Conservation (phyloP, 2,797 vertebrate genomes). For the Schizopygopsis malacanthus region DNA sequence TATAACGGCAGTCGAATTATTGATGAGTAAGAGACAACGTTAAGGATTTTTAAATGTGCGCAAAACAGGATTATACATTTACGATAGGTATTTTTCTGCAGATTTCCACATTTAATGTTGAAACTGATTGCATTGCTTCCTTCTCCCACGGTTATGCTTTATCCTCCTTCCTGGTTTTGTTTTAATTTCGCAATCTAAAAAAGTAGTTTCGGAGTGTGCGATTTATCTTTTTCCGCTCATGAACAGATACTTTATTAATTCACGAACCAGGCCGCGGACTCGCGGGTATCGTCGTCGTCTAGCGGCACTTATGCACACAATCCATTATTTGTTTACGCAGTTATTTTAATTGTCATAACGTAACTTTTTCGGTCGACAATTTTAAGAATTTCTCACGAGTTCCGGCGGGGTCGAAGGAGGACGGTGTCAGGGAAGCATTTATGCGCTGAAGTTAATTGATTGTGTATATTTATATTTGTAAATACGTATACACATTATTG, state of each 20-base stretch:
- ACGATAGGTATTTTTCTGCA: constrained; percentile 43
- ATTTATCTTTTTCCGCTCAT: not conserved
- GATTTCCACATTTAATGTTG: constrained; percentile 41
- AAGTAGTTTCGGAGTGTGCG: not conserved
- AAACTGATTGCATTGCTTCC: constrained; percentile 48
- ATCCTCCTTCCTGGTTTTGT: not conserved
- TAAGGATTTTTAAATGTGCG: constrained; percentile 54
- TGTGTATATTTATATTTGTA: constrained; percentile 77
- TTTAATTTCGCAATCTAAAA: constrained; percentile 22
- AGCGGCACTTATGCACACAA: constrained; percentile 45
- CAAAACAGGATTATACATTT: constrained; percentile 41
- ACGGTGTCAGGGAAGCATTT: constrained; percentile 57
- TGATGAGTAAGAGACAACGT: constrained; percentile 51
- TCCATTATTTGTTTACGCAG: constrained; percentile 52
- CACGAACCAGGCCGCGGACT: constrained; percentile 18
- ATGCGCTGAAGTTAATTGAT: constrained; percentile 61
- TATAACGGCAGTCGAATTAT: constrained; percentile 46
- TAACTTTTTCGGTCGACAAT: constrained; percentile 23
- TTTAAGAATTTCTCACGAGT: constrained; percentile 24
- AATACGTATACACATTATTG: constrained; percentile 80
- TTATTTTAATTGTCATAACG: constrained; percentile 17
- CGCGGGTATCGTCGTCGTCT: constrained; percentile 11
- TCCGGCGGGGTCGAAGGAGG: constrained; percentile 11
- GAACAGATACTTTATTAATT: constrained; percentile 31
- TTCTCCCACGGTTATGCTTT: constrained; percentile 22